phyloP scores from a whole-genome alignment of 2,113 vertebrate species.

The Syngnathus scovelli region DNA sequence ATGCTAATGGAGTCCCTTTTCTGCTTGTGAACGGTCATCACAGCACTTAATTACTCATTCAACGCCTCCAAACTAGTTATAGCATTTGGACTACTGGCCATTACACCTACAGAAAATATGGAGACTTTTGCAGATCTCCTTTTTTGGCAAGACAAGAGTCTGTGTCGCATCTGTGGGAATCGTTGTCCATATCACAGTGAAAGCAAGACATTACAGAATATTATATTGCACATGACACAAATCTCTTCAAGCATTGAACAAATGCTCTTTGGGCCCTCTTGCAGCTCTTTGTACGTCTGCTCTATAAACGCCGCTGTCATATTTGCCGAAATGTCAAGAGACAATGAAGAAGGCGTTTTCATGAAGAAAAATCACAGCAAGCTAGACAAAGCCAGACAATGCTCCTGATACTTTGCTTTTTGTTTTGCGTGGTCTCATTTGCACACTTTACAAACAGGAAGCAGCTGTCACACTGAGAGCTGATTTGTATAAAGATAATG shows the following conservation, averaged over 20 bases:
- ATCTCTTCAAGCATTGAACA: conserved; percentile 5
- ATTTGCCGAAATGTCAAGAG: conserved; percentile 20
- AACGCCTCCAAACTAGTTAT: background rate
- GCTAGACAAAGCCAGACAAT: conserved; percentile 7
- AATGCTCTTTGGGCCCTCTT: background rate
- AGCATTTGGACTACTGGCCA: background rate
- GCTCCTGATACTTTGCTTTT: conserved; percentile 3
- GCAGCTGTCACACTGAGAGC: background rate
- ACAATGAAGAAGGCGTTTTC: conserved; percentile 1
- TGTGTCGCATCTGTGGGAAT: background rate
- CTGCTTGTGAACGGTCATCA: background rate
- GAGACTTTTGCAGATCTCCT: background rate
- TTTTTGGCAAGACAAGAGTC: background rate
- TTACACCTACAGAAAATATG: conserved; percentile 1
- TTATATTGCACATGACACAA: conserved; percentile 3
- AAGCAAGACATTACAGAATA: background rate
- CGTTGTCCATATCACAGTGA: background rate
- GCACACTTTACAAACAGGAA: background rate
- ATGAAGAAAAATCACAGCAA: conserved; percentile 2
- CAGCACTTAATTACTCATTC: background rate
- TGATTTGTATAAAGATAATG: background rate
- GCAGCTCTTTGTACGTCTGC: background rate
- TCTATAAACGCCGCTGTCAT: background rate
- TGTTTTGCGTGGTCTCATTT: conserved; percentile 2
- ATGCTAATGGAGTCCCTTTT: background rate